Evolutionary conservation across 2,797 vertebrate genomes (phyloP).

Genomic region (Decapterus maruadsi): DNA sequence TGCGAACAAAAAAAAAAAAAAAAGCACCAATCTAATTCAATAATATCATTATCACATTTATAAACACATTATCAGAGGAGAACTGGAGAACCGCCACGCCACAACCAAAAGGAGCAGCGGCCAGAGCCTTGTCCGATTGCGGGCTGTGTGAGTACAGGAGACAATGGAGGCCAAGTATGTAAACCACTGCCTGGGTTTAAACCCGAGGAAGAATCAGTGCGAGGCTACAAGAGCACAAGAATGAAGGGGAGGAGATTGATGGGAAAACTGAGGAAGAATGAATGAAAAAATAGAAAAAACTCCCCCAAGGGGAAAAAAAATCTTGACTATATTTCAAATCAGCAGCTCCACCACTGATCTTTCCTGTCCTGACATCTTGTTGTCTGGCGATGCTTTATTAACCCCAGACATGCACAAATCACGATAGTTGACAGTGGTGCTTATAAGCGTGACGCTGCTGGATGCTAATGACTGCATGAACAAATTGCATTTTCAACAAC

Average conservation of each 20-base stretch:
- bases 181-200: conserved; percentile 46
- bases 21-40: conserved; percentile 51
- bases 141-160: conserved; percentile 26
- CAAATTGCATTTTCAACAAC: conserved; percentile 49
- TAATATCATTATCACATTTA: conserved; percentile 77
- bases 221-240: conserved; percentile 26
- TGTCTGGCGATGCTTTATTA: conserved; percentile 52
- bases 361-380: conserved; percentile 25
- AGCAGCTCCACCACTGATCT: conserved; percentile 40
- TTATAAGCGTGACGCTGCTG: conserved; percentile 25
- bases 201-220: conserved; percentile 27
- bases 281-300: conserved; percentile 7
- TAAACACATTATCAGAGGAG: conserved; percentile 66
- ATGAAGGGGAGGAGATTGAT: conserved; percentile 18
- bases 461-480: conserved; percentile 37
- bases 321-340: conserved; percentile 53
- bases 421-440: conserved; percentile 28
- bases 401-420: conserved; percentile 48
- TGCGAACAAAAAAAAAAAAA: conserved; percentile 2
- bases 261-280: conserved; percentile 30
- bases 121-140: conserved; percentile 40
- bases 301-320: conserved; percentile 1
- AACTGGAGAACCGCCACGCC: conserved; percentile 56
- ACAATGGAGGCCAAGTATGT: conserved; percentile 51
- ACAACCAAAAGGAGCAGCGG: conserved; percentile 37